These are phyloP conservation scores for Cryptoprocta ferox DNA, from an alignment of 2,797 vertebrate genomes.

Conservation along the genomic window DNA sequence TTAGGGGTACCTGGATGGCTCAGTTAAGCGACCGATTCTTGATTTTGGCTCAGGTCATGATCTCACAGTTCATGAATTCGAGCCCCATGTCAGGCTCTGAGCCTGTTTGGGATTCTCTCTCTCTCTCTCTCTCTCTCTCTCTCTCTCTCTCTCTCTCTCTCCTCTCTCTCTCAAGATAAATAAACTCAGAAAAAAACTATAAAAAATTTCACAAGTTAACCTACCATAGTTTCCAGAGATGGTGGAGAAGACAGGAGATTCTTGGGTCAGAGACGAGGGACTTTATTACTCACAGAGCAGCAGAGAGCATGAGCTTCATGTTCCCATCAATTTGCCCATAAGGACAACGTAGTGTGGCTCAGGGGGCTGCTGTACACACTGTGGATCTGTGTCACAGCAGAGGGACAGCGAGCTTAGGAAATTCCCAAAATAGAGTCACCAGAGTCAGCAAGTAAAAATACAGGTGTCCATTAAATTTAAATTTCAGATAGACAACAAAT, in stretches of 20 bases:
- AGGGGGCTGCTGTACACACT: background rate
- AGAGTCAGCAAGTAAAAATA: background rate
- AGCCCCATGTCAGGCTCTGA: too few relatives aligned
- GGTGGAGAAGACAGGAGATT: background rate
- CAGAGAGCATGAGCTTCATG: background rate
- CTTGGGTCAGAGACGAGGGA: background rate
- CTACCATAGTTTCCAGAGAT: background rate
- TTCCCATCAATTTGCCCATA: background rate
- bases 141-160: too few relatives aligned
- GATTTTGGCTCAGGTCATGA: too few relatives aligned
- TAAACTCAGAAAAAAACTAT: too few relatives aligned
- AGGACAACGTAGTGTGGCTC: background rate
- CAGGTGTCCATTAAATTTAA: background rate
- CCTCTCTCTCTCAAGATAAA: too few relatives aligned
- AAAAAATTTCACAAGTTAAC: background rate
- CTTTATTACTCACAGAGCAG: background rate
- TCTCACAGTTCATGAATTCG: too few relatives aligned
- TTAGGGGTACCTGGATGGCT: too few relatives aligned
- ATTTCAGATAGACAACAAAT: background rate
- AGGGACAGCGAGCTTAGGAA: background rate
- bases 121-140: too few relatives aligned
- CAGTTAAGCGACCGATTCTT: too few relatives aligned
- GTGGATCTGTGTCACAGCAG: background rate
- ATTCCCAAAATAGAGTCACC: background rate
- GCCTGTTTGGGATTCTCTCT: too few relatives aligned